Evolutionary conservation across 2,888 invertebrate species (phyloP).

Genomic region (Aradus depressus): DNA sequence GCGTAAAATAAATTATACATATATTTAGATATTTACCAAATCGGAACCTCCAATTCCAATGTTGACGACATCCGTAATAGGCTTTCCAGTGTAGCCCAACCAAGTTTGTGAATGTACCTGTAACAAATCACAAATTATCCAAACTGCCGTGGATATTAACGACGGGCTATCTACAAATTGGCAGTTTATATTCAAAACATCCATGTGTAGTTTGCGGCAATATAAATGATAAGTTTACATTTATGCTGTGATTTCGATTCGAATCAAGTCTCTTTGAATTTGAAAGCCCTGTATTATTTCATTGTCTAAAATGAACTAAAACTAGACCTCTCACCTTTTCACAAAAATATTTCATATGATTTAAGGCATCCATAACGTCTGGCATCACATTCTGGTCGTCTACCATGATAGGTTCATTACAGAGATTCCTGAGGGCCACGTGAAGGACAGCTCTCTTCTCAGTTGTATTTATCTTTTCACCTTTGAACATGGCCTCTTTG

Average conservation of each 20-base stretch:
- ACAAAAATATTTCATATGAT: conserved; percentile 91
- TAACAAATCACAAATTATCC: conserved; percentile 23
- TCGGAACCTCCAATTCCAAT: conserved; percentile 99
- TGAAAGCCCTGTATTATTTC: too few relatives aligned
- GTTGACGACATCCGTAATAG: conserved; percentile 94
- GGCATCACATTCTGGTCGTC: conserved; percentile 85
- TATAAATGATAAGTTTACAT: too few relatives aligned
- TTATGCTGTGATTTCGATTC: too few relatives aligned
- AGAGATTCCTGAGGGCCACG: conserved; percentile 79
- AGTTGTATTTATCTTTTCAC: conserved; percentile 95
- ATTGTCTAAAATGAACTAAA: too few relatives aligned
- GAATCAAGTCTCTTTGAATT: too few relatives aligned
- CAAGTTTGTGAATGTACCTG: conserved; percentile 44
- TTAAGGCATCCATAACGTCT: conserved; percentile 79
- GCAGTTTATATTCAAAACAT: too few relatives aligned
- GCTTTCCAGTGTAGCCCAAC: conserved; percentile 76
- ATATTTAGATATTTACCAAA: conserved; percentile 44
- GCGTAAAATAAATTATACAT: not conserved
- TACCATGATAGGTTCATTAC: conserved; percentile 64
- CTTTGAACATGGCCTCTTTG: conserved; percentile 81
- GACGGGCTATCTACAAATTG: too few relatives aligned
- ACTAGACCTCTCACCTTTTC: conserved; percentile 58
- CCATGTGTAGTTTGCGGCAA: too few relatives aligned
- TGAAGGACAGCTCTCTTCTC: conserved; percentile 94
- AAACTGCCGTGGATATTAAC: not conserved